Conservation (phyloP, 1,140 invertebrate genomes). For the Drosophila melanica region DNA sequence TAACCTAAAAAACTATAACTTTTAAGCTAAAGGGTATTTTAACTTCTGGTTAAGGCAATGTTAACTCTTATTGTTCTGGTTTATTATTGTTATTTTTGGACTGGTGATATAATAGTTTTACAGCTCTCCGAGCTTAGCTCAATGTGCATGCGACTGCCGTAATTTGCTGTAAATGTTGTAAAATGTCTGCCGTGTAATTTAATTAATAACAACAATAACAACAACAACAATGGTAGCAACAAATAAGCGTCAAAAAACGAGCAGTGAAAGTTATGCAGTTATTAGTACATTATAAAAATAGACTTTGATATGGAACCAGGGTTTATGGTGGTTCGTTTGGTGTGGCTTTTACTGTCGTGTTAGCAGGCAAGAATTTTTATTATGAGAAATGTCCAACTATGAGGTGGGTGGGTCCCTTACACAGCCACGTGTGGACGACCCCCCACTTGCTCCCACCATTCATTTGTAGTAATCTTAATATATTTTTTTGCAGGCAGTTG, state of each 20-base stretch:
- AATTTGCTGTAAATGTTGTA: conserved; percentile 82
- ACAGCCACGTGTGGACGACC: neutral
- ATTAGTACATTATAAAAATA: conserved; percentile 81
- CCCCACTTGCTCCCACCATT: too few species aligned
- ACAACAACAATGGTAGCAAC: conserved; percentile 21
- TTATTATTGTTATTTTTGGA: conserved; percentile 57
- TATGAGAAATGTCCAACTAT: conserved; percentile 60
- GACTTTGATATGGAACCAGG: conserved; percentile 44
- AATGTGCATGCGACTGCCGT: conserved; percentile 56
- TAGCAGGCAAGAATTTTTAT: conserved; percentile 50
- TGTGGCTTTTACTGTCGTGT: conserved; percentile 72
- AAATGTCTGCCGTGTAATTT: conserved; percentile 81
- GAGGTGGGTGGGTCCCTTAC: conserved; percentile 21
- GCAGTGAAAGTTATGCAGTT: conserved; percentile 81
- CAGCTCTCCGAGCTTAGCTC: conserved; percentile 9
- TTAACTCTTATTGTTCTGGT: neutral
- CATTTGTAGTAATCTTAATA: conserved; percentile 26
- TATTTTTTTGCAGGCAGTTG: conserved; percentile 16
- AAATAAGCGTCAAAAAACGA: conserved; percentile 57
- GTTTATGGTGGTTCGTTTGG: conserved; percentile 18
- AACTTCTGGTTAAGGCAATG: neutral
- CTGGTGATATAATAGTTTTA: conserved; percentile 74
- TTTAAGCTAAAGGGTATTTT: too few species aligned
- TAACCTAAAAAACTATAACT: too few species aligned
- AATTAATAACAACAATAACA: conserved; percentile 73